Conservation (phyloP, 2,113 vertebrate genomes). For the Crotalus helleri region DNA sequence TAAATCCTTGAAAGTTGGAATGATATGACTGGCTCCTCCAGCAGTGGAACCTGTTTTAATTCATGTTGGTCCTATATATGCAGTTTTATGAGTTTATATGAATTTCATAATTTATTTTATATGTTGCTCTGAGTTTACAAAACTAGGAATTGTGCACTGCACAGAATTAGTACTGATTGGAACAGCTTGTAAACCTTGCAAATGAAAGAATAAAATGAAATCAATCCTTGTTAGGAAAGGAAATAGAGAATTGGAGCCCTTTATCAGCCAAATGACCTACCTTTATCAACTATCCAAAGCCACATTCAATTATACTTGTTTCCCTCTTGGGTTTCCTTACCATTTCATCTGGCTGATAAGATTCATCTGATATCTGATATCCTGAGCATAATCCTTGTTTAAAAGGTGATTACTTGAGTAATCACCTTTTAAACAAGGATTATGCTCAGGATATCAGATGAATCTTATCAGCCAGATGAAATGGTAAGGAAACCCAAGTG, state of each 20-base stretch:
- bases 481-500: neutral
- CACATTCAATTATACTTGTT: neutral
- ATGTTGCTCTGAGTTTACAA: neutral
- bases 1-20: neutral
- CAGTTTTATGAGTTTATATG: neutral
- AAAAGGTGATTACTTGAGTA: neutral
- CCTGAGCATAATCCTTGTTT: neutral
- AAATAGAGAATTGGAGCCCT: neutral
- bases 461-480: neutral
- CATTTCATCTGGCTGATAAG: neutral
- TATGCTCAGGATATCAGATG: neutral
- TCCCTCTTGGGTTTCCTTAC: neutral
- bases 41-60: neutral
- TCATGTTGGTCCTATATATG: neutral
- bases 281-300: neutral
- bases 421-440: slow-evolving; percentile 2
- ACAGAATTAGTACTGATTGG: neutral
- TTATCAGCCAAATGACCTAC: neutral
- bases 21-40: neutral
- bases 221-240: neutral
- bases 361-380: neutral
- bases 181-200: neutral
- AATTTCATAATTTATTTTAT: neutral
- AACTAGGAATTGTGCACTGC: neutral
- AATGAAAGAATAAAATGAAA: neutral